Conservation (phyloP, 2,888 invertebrate species). For the Reticulitermes lucifugus region DNA sequence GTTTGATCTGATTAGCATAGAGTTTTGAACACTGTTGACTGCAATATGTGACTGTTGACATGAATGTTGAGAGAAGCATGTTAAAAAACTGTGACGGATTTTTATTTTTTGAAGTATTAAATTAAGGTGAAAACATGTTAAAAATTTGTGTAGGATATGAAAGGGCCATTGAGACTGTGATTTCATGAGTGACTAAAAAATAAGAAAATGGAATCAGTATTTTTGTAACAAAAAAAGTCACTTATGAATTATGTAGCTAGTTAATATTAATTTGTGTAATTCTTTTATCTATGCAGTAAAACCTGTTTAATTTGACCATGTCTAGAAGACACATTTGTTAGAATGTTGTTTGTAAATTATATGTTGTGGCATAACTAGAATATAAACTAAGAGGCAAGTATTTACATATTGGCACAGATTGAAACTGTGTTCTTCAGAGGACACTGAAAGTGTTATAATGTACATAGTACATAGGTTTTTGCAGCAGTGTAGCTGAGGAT, state of each 20-base stretch:
- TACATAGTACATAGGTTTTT: neutral
- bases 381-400: neutral
- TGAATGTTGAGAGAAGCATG: constrained; percentile 26
- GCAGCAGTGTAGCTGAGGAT: too few species aligned
- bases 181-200: constrained; percentile 49
- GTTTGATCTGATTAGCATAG: constrained; percentile 28
- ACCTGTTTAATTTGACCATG: constrained; percentile 32
- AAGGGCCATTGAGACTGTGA: constrained; percentile 50
- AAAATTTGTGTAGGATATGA: constrained; percentile 39
- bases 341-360: constrained; percentile 12
- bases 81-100: constrained; percentile 25
- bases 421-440: neutral
- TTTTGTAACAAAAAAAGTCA: constrained; percentile 50
- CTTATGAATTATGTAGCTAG: constrained; percentile 44
- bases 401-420: constrained; percentile 10
- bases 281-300: constrained; percentile 31
- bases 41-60: constrained; percentile 29
- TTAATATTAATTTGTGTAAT: constrained; percentile 32
- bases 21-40: constrained; percentile 28
- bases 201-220: constrained; percentile 49
- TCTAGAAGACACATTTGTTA: constrained; percentile 18
- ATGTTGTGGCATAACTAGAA: neutral
- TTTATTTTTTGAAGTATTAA: constrained; percentile 40
- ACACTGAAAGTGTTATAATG: neutral
- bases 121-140: constrained; percentile 32